Evolutionary conservation across 2,888 invertebrate genomes (phyloP).

Genomic region (Dichetophora obliterata): DNA sequence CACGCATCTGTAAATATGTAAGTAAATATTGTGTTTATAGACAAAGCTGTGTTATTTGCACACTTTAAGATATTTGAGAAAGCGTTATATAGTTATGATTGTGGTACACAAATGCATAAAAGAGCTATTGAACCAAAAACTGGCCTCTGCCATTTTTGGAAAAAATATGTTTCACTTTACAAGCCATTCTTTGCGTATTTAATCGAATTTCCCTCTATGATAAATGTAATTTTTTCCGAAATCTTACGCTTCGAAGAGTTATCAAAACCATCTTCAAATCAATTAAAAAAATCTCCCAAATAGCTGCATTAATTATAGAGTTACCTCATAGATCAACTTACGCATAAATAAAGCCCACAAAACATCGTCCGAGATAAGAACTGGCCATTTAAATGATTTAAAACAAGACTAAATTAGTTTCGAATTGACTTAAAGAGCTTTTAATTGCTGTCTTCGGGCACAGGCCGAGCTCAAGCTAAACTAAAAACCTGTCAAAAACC

Average conservation of each 20-base stretch:
- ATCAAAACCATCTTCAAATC: not conserved
- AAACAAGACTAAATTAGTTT: not conserved
- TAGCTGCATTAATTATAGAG: not conserved
- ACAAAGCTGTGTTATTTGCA: too few species aligned
- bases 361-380: not conserved
- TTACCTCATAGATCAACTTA: not conserved
- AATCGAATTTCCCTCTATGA: too few species aligned
- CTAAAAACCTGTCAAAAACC: not conserved
- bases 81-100: too few species aligned
- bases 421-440: not conserved
- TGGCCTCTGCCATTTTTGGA: too few species aligned
- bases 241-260: not conserved
- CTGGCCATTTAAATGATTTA: slow-evolving; percentile 14
- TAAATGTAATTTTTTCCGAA: not conserved
- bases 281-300: not conserved
- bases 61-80: too few species aligned
- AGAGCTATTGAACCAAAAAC: too few species aligned
- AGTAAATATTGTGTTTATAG: too few species aligned
- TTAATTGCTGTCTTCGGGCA: not conserved
- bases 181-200: too few species aligned
- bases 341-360: not conserved
- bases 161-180: too few species aligned
- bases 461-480: not conserved
- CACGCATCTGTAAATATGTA: too few species aligned
- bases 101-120: too few species aligned